phyloP scores from a whole-genome alignment of 2,113 vertebrate genomes.

The Centropus unirufus region DNA sequence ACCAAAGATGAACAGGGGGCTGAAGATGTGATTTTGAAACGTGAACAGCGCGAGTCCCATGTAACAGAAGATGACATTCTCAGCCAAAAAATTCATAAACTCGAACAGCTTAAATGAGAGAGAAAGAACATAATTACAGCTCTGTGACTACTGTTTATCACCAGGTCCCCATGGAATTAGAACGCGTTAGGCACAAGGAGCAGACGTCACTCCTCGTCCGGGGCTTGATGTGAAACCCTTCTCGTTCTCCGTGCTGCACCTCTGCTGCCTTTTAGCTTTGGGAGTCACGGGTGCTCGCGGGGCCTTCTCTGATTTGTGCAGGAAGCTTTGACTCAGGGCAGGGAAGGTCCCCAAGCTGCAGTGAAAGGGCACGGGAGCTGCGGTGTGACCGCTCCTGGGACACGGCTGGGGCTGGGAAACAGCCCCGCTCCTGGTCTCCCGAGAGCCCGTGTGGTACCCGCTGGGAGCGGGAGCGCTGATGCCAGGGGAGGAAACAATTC shows the following conservation, averaged over 20 bases:
- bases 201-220: background rate
- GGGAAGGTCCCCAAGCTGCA: background rate
- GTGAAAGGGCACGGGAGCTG: background rate
- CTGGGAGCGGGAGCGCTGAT: background rate
- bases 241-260: too few relatives aligned
- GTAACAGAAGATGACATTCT: constrained; percentile 90
- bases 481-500: background rate
- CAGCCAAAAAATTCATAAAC: constrained; percentile 88
- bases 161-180: background rate
- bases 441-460: too few relatives aligned
- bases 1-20: constrained; percentile 83
- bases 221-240: background rate
- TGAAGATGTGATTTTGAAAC: constrained; percentile 85
- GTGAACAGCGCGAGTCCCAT: constrained; percentile 86
- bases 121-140: constrained; percentile 49
- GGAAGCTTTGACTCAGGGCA: background rate
- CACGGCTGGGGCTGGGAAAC: background rate
- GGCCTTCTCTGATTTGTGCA: background rate
- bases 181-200: background rate
- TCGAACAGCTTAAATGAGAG: constrained; percentile 85
- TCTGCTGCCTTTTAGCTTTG: background rate
- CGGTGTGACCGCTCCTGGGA: background rate
- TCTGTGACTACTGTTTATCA: background rate
- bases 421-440: background rate
- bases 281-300: background rate